Conservation (phyloP, 2,797 vertebrate species). For the Enteromius treurensis region DNA sequence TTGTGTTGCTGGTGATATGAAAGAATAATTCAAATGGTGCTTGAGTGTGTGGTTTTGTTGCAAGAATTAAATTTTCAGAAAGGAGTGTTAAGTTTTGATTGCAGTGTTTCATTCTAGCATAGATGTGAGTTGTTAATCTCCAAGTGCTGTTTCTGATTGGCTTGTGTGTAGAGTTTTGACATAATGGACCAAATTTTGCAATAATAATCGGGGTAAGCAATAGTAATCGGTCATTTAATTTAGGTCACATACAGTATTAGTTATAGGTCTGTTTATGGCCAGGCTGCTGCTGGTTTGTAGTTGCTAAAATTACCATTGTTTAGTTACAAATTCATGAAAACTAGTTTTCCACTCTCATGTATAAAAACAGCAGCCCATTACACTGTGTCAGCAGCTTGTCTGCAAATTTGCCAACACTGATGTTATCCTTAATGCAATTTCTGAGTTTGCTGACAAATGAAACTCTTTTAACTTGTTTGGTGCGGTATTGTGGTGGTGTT, state of each 20-base stretch:
- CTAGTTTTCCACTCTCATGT: background rate
- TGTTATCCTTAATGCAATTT: background rate
- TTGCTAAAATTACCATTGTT: background rate
- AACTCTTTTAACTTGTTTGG: slow-evolving; percentile 3
- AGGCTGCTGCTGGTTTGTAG: background rate
- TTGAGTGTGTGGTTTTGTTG: no score
- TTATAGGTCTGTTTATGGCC: background rate
- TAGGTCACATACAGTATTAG: background rate
- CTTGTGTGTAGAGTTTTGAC: no score
- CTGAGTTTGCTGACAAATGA: background rate
- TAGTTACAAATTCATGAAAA: background rate
- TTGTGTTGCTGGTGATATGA: no score
- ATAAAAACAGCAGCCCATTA: background rate
- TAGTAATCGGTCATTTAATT: no score
- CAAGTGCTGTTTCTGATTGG: no score
- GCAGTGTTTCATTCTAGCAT: no score
- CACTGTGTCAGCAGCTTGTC: background rate
- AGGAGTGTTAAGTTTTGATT: no score
- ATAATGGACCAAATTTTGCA: no score
- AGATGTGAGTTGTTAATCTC: no score
- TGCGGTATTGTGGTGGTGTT: background rate
- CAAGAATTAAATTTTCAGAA: no score
- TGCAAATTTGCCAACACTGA: background rate
- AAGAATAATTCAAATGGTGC: no score
- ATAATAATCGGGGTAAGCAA: no score